Evolutionary conservation across 2,797 vertebrate species (phyloP), one percentile per base, ranked within the genome.

Genomic region (Pelodytes ibericus): DNA sequence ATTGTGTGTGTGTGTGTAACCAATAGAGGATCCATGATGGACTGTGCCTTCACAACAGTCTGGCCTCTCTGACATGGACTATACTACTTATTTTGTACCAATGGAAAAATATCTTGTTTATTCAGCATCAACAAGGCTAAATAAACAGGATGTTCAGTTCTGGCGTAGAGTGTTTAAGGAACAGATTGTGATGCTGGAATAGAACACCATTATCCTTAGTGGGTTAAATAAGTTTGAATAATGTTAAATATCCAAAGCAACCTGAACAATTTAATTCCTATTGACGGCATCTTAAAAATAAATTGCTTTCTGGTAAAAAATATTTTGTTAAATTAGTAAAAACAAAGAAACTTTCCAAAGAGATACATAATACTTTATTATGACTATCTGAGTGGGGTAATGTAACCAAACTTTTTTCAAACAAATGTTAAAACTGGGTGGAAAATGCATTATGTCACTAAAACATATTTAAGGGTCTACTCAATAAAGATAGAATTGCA

Each of bases 391-490:
- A 47, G 61, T 58, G 24, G 22, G 22, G 27, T 58, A 72, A 65
- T 31, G 29, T 65, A 72, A 72, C 33, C 39, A 51, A 13, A 49
- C 75, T 71, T 77, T 24, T 26, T n/a, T 77, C 68, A 71, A 51
- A 51, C 31, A n/a, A 62, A 22, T 39, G 39, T 36, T n/a, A 69
- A 69, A 68, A 69, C 41, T 51, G 60, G 36, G 44, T 66, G 53
- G 60, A 71, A 71, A 69, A 66, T 33, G 57, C 62, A 71, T 77
- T 76, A 76, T 41, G 44, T 58, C 22, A 26, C 60, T 20, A 31
- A 29, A 18, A 57, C 6, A 26, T 62, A 77, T 77, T 63, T 39
- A 71, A 44, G n/a, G 36, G 36, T 13, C 7, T 39, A 39, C 36
- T 49, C 18, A 15, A 49, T 4, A 49, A 49, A 15, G 18, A 15